Evolutionary conservation across 2,797 vertebrate species (phyloP), one percentile per base, ranked within the genome.

Genomic region (Allobates femoralis): DNA sequence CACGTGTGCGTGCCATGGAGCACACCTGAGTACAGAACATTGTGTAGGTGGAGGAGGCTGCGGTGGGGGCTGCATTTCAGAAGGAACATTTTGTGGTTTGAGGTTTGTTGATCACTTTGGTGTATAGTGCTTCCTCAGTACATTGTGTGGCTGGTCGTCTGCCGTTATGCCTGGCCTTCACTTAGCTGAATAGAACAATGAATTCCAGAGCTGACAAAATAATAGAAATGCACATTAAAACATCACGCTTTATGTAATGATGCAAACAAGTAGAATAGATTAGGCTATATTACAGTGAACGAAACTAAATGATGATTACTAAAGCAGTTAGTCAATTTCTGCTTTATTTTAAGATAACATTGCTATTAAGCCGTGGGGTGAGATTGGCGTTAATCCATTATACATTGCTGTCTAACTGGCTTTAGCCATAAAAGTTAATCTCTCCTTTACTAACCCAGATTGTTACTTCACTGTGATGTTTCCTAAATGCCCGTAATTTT

Each of bases 11-110:
- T 26, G 1, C 62, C 12, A 53, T 53, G 16, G 16, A 2, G 51
- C 3, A 74, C 12, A 26, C 16, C 5, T 1, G 12, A 26, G 37
- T 74, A 34, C 46, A 34, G 50, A 21, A 77, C 75, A 56, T 5
- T 5, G 50, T 30, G 75, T 77, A 77, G 51, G 75, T 55, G 75
- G 75, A 53, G 28, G 50, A 56, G 32, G 5, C 75, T 56, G 75
- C 21, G 37, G 69, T 46, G n/a, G 37, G 7, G 10, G 34, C 32
- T 73, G 32, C 28, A 21, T 55, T 32, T 32, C 16, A 21, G 3
- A 55, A 56, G 51, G 51, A 77, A 77, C 75, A 77, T 77, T 76
- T 55, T 77, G 51, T 77, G 51, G 50, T 76, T 75, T 23, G 18
- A 89, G 18, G 74, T 30, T 76, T 30, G 11, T 46, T n/a, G 66